Base-by-base conservation (phyloP, 2,797 vertebrate species). In the Microcaecilia unicolor region DNA sequence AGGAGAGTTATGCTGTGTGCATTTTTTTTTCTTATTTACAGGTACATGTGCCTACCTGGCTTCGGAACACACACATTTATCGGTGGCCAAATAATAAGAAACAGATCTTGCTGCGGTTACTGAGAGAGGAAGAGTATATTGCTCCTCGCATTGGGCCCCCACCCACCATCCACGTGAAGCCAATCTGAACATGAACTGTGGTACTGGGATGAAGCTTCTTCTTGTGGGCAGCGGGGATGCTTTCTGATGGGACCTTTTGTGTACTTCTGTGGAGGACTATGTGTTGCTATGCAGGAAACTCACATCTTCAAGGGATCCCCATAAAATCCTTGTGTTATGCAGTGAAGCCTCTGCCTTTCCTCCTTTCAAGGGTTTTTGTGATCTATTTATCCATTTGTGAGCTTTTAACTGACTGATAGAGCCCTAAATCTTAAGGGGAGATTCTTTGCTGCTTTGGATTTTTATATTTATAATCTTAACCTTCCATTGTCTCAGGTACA, bases 11-110 rank as follows among this genome's bases (percentile, higher is more conserved):
- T n/a, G n/a, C n/a, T n/a, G n/a, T n/a, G n/a, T n/a, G n/a, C n/a
- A n/a, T n/a, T n/a, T n/a, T n/a, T n/a, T n/a, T n/a, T 3, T 15
- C 29, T 17, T 37, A 26, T 63, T 43, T 52, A 5, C 43, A 98
- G 93, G 84, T 69, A 17, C 84, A 98, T 0, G 87, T 97, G 36
- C 93, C 94, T 30, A 83, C 48, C 58, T 98, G 93, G 93, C 85
- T 98, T 15, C 88, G 79, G 75, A 94, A 84, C 72, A 98, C 94
- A 44, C 83, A 84, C 26, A 62, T 95, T 53, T 97, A 89, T 54
- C 83, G 61, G 28, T 97, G 93, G 92, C 93, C 93, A 3, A 62
- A 57, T 31, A 90, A 96, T 50, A 78, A 64, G 31, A 78, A 87
- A 56, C 89, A 92, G 55, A 84, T 98, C 52, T 74, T 97, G 28